Percentiles rank a stretch among this genome's conserved stretches.
Evolutionary conservation across 2,888 invertebrate species (phyloP).

Genomic region (Campaea margaritaria): DNA sequence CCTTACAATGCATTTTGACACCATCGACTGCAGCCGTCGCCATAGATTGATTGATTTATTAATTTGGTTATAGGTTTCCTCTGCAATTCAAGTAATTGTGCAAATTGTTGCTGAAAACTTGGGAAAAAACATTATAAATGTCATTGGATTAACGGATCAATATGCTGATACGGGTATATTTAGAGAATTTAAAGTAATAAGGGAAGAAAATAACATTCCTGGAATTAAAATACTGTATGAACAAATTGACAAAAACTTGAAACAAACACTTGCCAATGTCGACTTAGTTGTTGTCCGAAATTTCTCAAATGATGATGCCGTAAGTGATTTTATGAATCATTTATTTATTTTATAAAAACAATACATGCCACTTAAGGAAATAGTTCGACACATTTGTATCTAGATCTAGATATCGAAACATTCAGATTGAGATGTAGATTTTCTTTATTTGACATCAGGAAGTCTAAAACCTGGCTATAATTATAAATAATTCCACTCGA

Average conservation of each 20-base stretch:
- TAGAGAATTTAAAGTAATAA: background rate
- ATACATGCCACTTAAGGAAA: too few species aligned
- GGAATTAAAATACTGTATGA: slow-evolving; percentile 3
- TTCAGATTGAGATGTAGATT: too few species aligned
- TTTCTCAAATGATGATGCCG: slow-evolving; percentile 40
- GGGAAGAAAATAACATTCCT: background rate
- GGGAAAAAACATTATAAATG: slow-evolving; percentile 37
- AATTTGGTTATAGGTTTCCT: slow-evolving; percentile 22
- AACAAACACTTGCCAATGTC: slow-evolving; percentile 14
- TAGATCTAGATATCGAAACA: too few species aligned
- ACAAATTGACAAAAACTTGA: slow-evolving; percentile 9
- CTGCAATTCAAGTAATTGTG: background rate
- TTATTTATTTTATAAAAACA: too few species aligned
- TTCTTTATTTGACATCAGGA: too few species aligned
- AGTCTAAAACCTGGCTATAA: too few species aligned
- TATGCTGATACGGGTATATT: background rate
- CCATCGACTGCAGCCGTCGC: too few species aligned
- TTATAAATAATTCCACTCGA: too few species aligned
- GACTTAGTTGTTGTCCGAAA: slow-evolving; percentile 46
- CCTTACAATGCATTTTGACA: too few species aligned
- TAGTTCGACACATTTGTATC: too few species aligned
- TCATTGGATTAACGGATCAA: background rate
- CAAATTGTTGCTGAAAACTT: slow-evolving; percentile 10
- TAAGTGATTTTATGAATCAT: slow-evolving; percentile 38
- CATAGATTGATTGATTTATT: too few species aligned